Evolutionary conservation across 2,113 vertebrate species (phyloP), one percentile per base, ranked within the genome.

Genomic region (Caretta caretta): DNA sequence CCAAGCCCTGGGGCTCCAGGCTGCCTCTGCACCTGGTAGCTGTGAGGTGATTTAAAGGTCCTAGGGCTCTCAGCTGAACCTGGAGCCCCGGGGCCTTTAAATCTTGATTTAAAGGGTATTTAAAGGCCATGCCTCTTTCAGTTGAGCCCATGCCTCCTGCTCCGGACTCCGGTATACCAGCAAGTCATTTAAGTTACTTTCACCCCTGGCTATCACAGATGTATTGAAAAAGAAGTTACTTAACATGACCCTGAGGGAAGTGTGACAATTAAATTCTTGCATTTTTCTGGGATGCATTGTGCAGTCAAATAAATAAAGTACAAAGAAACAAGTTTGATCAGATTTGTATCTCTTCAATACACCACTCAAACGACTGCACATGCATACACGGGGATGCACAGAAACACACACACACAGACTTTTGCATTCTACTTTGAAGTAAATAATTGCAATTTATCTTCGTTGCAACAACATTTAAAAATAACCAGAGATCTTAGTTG

Each of bases 181-280:
- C 5, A 42, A 42, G 42, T 42, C 42, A 42, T 42, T 42, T 42
- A 42, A 42, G 42, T 42, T 42, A 42, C 42, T 42, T 42, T 42
- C 42, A 42, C 42, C 42, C 42, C 42, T 42, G 42, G 13, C 62
- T 16, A 62, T 57, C 89, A 19, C 38, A 75, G n/a, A 24, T 86
- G 12, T 83, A 90, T 59, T 1, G 0, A 82, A 42, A 42, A 82
- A 95, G 92, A 31, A 89, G 57, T 88, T 96, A 81, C 87, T 91
- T 95, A 89, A 80, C 62, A 90, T 89, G 93, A 84, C 86, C 86
- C 87, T 85, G 92, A 89, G 80, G 91, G 82, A 97, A 97, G 93
- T 92, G 16, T 87, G 87, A 88, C 88, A 95, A 96, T 92, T 85
- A 94, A 96, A 83, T 84, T 85, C 81, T 94, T 92, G 9, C 38